Evolutionary conservation across 2,888 invertebrate genomes (phyloP).

Genomic region (Bombyx huttoni): DNA sequence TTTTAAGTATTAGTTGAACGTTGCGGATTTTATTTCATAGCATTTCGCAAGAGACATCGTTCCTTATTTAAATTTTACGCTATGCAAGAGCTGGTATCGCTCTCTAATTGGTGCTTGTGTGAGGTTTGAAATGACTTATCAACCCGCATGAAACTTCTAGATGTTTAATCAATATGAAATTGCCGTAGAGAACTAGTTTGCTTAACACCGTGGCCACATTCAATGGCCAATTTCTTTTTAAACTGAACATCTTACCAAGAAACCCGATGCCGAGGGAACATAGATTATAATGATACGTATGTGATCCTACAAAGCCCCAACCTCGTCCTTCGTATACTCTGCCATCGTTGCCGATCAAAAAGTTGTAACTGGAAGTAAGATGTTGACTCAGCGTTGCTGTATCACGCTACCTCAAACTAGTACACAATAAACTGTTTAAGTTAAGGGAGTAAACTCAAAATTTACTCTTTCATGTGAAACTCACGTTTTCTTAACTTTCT

Average conservation of each 20-base stretch:
- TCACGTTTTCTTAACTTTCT: too few species aligned
- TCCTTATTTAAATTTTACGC: too few species aligned
- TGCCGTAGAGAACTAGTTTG: too few species aligned
- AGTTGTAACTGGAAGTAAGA: conserved; percentile 56
- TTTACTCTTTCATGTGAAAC: too few species aligned
- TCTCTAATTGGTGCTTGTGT: too few species aligned
- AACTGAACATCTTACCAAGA: conserved; percentile 27
- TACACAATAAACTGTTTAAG: neutral
- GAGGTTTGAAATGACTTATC: too few species aligned
- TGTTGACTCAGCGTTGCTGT: neutral
- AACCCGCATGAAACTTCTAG: too few species aligned
- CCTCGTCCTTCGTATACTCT: conserved; percentile 73
- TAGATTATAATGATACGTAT: conserved; percentile 45
- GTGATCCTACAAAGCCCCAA: conserved; percentile 71
- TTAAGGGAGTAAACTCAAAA: neutral
- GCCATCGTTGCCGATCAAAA: conserved; percentile 75
- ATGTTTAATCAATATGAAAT: too few species aligned
- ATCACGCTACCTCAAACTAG: neutral
- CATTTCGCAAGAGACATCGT: too few species aligned
- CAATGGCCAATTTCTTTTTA: neutral
- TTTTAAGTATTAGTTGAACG: too few species aligned
- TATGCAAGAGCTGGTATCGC: too few species aligned
- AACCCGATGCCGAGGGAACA: conserved; percentile 54
- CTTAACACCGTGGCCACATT: neutral
- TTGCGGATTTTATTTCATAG: too few species aligned